Conservation (phyloP, 2,797 vertebrate species). For the Danio tinwini region DNA sequence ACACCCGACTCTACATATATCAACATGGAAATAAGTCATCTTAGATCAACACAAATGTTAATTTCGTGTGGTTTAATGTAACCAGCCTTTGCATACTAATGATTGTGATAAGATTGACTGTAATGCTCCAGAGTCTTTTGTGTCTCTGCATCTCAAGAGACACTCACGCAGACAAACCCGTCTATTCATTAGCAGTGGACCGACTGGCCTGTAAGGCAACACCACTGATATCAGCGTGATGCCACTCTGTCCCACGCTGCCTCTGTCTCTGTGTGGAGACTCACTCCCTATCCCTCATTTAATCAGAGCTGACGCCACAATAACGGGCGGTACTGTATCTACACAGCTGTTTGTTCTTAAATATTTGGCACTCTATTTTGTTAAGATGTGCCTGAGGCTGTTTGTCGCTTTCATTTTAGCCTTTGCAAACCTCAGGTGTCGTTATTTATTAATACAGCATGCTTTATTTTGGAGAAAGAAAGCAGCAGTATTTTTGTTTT, state of each 20-base stretch:
- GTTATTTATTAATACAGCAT: conserved; percentile 16
- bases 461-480: background rate
- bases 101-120: conserved; percentile 28
- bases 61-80: background rate
- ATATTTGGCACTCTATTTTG: background rate
- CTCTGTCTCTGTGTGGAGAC: background rate
- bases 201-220: conserved; percentile 49
- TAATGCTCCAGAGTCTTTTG: conserved; percentile 21
- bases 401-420: background rate
- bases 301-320: background rate
- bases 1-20: background rate
- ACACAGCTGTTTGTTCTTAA: background rate
- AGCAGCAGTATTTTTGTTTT: background rate
- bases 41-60: background rate
- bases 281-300: background rate
- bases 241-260: conserved; percentile 2
- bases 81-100: background rate
- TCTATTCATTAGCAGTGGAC: conserved; percentile 51
- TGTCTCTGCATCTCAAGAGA: conserved; percentile 31
- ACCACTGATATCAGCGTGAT: conserved; percentile 47
- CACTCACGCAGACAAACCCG: conserved; percentile 20
- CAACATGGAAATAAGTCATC: background rate
- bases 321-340: background rate
- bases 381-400: background rate
- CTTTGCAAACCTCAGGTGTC: background rate